These are phyloP conservation scores for Zonitis immaculata DNA, from an alignment of 2,888 invertebrate genomes.

Conservation along the genomic window DNA sequence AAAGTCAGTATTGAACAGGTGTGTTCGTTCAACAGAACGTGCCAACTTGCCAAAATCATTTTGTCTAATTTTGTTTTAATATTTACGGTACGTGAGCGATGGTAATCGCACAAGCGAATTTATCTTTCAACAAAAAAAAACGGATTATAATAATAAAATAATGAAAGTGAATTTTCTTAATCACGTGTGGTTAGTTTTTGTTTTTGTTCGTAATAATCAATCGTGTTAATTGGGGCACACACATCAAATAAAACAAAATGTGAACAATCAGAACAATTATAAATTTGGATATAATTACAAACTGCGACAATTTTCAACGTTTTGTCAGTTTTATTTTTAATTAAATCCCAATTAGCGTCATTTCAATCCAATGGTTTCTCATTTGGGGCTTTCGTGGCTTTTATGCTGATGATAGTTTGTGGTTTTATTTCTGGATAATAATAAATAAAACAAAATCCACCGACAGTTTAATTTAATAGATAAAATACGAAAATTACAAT, in stretches of 20 bases:
- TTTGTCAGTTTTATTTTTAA: constrained; percentile 1
- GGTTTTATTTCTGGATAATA: background rate
- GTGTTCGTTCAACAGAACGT: constrained; percentile 25
- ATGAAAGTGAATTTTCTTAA: background rate
- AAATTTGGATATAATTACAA: background rate
- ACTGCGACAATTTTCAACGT: background rate
- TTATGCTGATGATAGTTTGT: constrained; percentile 1
- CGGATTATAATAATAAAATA: too few relatives aligned
- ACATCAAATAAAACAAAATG: background rate
- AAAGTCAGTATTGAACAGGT: constrained; percentile 22
- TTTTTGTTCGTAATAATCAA: background rate
- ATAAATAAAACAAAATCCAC: background rate
- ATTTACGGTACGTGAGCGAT: constrained; percentile 26
- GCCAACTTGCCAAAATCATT: constrained; percentile 28
- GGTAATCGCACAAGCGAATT: too few relatives aligned
- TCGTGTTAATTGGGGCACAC: background rate
- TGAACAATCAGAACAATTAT: background rate
- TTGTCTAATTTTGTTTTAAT: constrained; percentile 31
- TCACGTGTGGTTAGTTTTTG: background rate
- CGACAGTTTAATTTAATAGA: constrained; percentile 1
- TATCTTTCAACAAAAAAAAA: too few relatives aligned
- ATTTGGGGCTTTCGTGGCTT: constrained; percentile 1
- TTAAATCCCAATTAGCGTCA: constrained; percentile 1
- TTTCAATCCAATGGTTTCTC: background rate
- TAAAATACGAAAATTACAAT: background rate